Base-by-base conservation (phyloP, 2,797 vertebrate genomes). In the Schizopygopsis pylzovi region DNA sequence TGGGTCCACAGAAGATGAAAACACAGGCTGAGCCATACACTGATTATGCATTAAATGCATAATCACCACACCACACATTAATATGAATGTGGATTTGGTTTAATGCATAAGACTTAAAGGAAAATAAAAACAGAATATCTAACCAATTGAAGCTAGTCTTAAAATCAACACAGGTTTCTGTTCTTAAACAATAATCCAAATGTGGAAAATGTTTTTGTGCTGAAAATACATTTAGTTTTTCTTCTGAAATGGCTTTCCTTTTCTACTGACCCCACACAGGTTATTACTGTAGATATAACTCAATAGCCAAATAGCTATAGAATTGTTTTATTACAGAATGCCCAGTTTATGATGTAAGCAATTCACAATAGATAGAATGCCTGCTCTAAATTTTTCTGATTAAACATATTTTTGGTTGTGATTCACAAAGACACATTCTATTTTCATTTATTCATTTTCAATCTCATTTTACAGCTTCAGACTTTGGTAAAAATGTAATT, bases 11-110 rank as follows among this genome's bases (percentile, higher is more conserved):
- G 52, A 37, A 33, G 73, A 88, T 72, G 68, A 63, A 82, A 86
- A 88, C 77, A 68, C 68, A 47, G 71, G 8, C 81, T 47, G 75
- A 72, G 73, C 65, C 59, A 49, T 20, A 45, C 59, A 25, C 59
- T 86, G 82, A 83, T 86, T 85, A 81, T 43, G 43, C 39, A 82
- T 79, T 84, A 61, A 84, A 82, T 37, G 43, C 75, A 85, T 86
- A 82, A 90, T 82, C 83, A 88, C 80, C 39, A 81, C 71, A 78
- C 77, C 67, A 47, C 41, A 13, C 45, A 49, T 83, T 78, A 71
- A 88, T 86, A 82, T 76, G 43, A 87, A 85, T 83, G 71, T 37
- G 65, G 52, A 61, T 49, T 83, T 47, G 79, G 56, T 87, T 81
- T 84, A n/a, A 54, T 63, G 63, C 1, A 13, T 41, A 39, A 82